These are phyloP conservation scores for Rhabdomys pumilio DNA, from an alignment of 2,797 vertebrate genomes.

Conservation along the genomic window DNA sequence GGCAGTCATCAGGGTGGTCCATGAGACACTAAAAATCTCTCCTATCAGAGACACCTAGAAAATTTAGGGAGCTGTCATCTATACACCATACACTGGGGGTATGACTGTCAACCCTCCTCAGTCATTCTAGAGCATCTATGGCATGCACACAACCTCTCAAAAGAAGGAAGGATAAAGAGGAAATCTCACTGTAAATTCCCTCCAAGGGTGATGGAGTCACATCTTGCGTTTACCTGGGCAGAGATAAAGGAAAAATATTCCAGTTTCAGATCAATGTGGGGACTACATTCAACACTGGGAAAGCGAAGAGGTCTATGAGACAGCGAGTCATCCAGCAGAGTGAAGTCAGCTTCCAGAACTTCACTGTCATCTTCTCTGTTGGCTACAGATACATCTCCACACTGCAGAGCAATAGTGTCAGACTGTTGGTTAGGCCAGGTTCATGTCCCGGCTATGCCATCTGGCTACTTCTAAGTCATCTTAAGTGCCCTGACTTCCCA, in stretches of 20 bases:
- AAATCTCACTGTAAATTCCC: not conserved
- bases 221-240: not conserved
- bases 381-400: not conserved
- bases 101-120: not conserved
- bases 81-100: not conserved
- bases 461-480: conserved; percentile 40
- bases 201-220: not conserved
- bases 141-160: not conserved
- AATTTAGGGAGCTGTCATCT: not conserved
- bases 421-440: not conserved
- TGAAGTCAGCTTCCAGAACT: not conserved
- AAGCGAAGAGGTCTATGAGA: not conserved
- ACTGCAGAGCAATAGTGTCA: not conserved
- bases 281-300: not conserved
- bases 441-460: not conserved
- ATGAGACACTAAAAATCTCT: not conserved
- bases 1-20: not conserved
- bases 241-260: not conserved
- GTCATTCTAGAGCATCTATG: not conserved
- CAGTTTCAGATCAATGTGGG: not conserved
- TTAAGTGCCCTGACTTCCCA: not conserved
- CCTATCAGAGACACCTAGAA: not conserved
- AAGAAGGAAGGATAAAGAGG: not conserved
- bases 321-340: not conserved
- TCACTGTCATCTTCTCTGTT: accelerated